A percentile compares a stretch with the other conserved stretches of the same genome.
These are phyloP conservation scores for Agriopis leucophaearia DNA, from an alignment of 2,888 invertebrate genomes.

Conservation along the genomic window DNA sequence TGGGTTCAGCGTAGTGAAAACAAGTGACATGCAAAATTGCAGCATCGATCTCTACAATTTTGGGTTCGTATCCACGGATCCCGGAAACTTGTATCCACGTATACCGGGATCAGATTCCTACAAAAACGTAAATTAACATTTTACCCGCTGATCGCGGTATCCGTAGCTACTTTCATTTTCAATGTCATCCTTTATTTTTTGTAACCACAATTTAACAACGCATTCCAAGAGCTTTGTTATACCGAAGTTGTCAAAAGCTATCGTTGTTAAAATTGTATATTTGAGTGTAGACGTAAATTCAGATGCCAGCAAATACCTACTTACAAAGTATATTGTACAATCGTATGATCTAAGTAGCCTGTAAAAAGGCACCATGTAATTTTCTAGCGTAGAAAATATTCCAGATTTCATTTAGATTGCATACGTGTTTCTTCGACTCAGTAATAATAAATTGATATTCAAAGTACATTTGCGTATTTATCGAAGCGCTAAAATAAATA, in stretches of 20 bases:
- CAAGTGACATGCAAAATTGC: background rate
- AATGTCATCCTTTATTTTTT: too few relatives aligned
- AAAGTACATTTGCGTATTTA: conserved; percentile 10
- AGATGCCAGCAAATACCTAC: background rate
- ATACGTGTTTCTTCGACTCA: conserved; percentile 10
- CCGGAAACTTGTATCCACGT: too few relatives aligned
- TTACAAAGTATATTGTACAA: background rate
- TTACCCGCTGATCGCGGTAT: too few relatives aligned
- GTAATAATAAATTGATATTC: conserved; percentile 23
- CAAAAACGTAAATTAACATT: too few relatives aligned
- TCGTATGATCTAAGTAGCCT: conserved; percentile 9
- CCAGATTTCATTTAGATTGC: conserved; percentile 28
- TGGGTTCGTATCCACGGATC: too few relatives aligned
- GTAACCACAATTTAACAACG: too few relatives aligned
- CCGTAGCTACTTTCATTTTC: too few relatives aligned
- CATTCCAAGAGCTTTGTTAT: too few relatives aligned
- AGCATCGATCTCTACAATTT: too few relatives aligned
- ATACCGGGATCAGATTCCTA: too few relatives aligned
- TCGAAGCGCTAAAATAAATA: conserved; percentile 9
- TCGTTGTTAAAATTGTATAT: too few relatives aligned
- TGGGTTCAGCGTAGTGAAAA: background rate
- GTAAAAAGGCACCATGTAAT: conserved; percentile 12
- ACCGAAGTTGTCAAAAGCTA: too few relatives aligned
- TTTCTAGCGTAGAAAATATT: conserved; percentile 27
- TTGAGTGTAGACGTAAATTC: background rate